Percentiles rank a stretch among this genome's conserved stretches.
These are phyloP conservation scores for Xestia rhomboidea DNA, from an alignment of 2,888 invertebrate genomes.

Conservation along the genomic window DNA sequence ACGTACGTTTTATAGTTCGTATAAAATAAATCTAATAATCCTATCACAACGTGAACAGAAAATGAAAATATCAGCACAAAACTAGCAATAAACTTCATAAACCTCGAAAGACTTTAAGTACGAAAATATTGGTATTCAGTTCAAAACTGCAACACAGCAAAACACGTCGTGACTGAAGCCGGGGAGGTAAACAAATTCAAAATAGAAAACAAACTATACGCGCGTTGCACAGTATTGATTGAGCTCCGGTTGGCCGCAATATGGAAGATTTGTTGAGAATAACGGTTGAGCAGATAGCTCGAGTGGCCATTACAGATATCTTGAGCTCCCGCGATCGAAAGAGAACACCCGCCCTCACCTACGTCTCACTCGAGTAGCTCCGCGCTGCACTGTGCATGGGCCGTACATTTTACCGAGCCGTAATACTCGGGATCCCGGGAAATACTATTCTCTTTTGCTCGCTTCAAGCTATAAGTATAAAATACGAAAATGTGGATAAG, in stretches of 20 bases:
- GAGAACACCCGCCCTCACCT: conserved; percentile 80
- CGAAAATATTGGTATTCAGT: conserved; percentile 60
- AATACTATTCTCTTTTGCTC: conserved; percentile 69
- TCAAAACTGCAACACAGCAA: conserved; percentile 57
- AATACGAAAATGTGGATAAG: conserved; percentile 64
- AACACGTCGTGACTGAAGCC: conserved; percentile 56
- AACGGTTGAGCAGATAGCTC: conserved; percentile 87
- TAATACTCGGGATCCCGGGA: conserved; percentile 71
- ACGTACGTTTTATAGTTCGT: conserved; percentile 29
- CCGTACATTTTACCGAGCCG: conserved; percentile 72
- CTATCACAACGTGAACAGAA: conserved; percentile 31
- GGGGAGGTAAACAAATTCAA: conserved; percentile 70
- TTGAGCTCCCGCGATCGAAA: conserved; percentile 82
- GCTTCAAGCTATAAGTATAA: conserved; percentile 64
- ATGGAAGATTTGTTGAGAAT: conserved; percentile 88
- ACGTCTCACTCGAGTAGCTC: conserved; percentile 79
- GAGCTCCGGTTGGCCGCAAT: conserved; percentile 83
- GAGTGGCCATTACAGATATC: conserved; percentile 89
- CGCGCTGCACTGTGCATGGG: conserved; percentile 68
- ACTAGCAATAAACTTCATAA: conserved; percentile 50
- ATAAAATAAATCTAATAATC: conserved; percentile 47
- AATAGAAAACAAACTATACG: conserved; percentile 76
- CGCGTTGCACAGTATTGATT: conserved; percentile 81
- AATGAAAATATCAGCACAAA: conserved; percentile 45
- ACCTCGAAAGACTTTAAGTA: conserved; percentile 53